These are phyloP conservation scores for Eupithecia abbreviata DNA, from an alignment of 2,888 invertebrate species.

Conservation along the genomic window DNA sequence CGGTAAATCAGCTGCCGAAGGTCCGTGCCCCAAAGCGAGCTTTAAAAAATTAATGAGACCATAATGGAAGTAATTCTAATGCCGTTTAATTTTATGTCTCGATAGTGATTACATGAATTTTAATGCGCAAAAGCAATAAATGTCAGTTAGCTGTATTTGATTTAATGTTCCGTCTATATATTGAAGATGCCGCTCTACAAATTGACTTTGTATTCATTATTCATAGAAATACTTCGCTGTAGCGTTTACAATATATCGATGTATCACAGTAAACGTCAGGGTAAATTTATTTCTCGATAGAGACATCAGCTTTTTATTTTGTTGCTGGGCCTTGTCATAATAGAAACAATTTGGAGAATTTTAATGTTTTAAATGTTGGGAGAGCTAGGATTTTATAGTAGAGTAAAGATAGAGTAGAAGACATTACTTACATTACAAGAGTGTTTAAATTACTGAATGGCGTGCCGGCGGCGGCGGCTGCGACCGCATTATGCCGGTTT, in stretches of 20 bases:
- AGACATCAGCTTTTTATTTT: slow-evolving; percentile 46
- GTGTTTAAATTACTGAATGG: slow-evolving; percentile 69
- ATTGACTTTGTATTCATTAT: slow-evolving; percentile 63
- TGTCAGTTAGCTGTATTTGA: slow-evolving; percentile 64
- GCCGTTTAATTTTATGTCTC: slow-evolving; percentile 69
- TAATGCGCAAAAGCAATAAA: slow-evolving; percentile 76
- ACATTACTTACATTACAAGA: slow-evolving; percentile 59
- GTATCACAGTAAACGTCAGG: slow-evolving; percentile 56
- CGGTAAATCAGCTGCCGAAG: slow-evolving; percentile 74
- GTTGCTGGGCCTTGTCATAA: slow-evolving; percentile 34
- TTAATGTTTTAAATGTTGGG: background rate
- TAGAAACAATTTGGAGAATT: slow-evolving; percentile 9
- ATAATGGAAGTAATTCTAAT: slow-evolving; percentile 77
- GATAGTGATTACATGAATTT: slow-evolving; percentile 73
- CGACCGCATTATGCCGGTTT: slow-evolving; percentile 64
- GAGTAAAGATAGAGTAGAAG: slow-evolving; percentile 51
- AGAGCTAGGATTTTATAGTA: slow-evolving; percentile 31
- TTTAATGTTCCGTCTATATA: slow-evolving; percentile 63
- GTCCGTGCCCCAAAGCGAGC: slow-evolving; percentile 71
- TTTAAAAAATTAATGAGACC: slow-evolving; percentile 79
- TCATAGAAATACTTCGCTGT: slow-evolving; percentile 52
- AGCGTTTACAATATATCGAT: slow-evolving; percentile 57
- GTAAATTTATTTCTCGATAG: slow-evolving; percentile 55
- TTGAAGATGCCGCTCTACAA: slow-evolving; percentile 65
- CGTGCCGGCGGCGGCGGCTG: slow-evolving; percentile 55